phyloP scores from a whole-genome alignment of 2,113 vertebrate genomes.

The Myxocyprinus asiaticus region DNA sequence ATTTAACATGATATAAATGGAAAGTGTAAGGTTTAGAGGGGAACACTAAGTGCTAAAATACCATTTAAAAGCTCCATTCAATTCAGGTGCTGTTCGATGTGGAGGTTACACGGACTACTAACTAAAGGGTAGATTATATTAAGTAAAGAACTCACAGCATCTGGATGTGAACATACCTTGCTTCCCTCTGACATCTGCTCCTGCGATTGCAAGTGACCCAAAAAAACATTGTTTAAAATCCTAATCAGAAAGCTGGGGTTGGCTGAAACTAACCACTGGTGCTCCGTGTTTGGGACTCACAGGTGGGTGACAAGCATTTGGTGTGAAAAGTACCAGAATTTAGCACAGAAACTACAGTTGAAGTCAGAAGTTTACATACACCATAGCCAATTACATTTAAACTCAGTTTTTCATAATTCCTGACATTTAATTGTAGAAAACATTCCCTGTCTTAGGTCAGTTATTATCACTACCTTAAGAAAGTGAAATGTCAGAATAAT shows the following conservation, averaged over 20 bases:
- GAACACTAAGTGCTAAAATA: background rate
- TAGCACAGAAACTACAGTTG: too few relatives aligned
- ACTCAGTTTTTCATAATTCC: too few relatives aligned
- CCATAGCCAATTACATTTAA: too few relatives aligned
- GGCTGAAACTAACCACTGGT: constrained; percentile 31
- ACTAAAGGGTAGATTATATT: constrained; percentile 33
- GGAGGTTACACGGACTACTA: constrained; percentile 41
- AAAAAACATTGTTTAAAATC: constrained; percentile 76
- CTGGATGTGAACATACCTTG: constrained; percentile 70
- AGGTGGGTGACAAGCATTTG: constrained; percentile 14
- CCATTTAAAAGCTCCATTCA: constrained; percentile 31
- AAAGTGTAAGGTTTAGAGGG: too few relatives aligned
- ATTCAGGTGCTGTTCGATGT: constrained; percentile 57
- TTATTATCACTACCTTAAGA: too few relatives aligned
- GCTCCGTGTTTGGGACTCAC: constrained; percentile 17
- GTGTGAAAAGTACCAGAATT: background rate
- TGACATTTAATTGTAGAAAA: too few relatives aligned
- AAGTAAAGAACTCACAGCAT: constrained; percentile 41
- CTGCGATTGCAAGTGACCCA: constrained; percentile 81
- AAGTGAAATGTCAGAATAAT: too few relatives aligned
- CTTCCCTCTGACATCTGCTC: constrained; percentile 78
- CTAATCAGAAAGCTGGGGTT: too few relatives aligned
- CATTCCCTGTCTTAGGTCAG: too few relatives aligned
- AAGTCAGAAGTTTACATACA: too few relatives aligned
- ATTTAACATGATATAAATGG: background rate